phyloP scores from a whole-genome alignment of 2,113 vertebrate species.

The Oxyruncus cristatus region DNA sequence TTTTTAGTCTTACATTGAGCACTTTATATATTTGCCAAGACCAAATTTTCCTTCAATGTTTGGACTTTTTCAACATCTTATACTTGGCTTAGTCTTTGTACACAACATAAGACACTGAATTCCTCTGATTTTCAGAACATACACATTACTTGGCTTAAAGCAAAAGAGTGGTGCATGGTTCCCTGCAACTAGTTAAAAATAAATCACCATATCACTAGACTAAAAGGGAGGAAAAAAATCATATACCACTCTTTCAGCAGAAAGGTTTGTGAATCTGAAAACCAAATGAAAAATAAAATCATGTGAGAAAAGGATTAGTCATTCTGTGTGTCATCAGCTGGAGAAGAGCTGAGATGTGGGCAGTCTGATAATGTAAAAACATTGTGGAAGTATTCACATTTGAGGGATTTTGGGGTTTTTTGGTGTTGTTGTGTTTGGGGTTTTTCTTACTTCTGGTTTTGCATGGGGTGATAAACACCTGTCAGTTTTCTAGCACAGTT shows the following conservation, averaged over 20 bases:
- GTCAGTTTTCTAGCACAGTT: accelerated
- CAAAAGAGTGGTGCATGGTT: accelerated
- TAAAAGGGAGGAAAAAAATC: neutral
- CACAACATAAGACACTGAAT: neutral
- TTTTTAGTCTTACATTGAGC: neutral
- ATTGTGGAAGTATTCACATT: neutral
- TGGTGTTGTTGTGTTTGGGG: accelerated
- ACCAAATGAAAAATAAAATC: neutral
- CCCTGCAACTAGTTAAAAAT: neutral
- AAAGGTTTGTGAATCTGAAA: neutral
- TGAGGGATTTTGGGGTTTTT: accelerated
- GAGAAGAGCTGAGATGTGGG: neutral
- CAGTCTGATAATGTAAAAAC: neutral
- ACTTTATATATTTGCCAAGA: neutral
- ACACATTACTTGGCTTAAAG: neutral
- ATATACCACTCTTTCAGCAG: neutral
- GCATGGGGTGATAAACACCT: neutral
- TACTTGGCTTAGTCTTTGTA: neutral
- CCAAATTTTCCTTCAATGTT: neutral
- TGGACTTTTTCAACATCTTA: neutral
- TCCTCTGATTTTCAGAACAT: neutral
- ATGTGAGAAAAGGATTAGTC: neutral
- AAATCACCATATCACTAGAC: neutral
- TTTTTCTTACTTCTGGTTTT: neutral
- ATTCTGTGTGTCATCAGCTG: neutral